Evolutionary conservation across 2,797 vertebrate species (phyloP), one percentile per base, ranked within the genome.

Genomic region (Okamejei kenojei): DNA sequence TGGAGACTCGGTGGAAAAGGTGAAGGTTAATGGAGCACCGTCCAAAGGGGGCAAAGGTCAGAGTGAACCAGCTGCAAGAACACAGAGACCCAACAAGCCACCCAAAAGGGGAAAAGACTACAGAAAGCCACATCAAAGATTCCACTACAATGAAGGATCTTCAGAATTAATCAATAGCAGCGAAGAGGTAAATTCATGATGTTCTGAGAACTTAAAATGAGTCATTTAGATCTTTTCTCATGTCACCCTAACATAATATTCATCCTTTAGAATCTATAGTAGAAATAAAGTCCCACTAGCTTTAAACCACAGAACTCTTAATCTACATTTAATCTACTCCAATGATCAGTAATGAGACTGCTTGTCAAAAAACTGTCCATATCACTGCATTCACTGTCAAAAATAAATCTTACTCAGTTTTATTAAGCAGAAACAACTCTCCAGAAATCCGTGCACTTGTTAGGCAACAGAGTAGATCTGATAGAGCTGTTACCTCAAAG

Each of bases 171-270:
- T 45, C 13, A 45, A 92, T 23, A 92, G 90, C 90, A 45, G 90
- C 45, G 71, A 73, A 92, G 71, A 92, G 90, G 90, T 92, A 54
- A 92, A 23, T 26, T 92, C 68, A 17, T 71, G 45, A 58, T 58
- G 26, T 88, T 35, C 4, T 65, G 82, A 32, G 32, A n/a, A 19
- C 15, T 19, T 65, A 32, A 7, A 32, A 63, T n/a, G 17, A 1
- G 82, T 32, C 29, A 8, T 65, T 61, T 1, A 19, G 82, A 15
- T 45, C 61, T n/a, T 35, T n/a, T 88, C n/a, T 13, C 7, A 15
- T 7, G 7, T 35, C 61, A 68, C 13, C 15, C 7, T 68, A 9
- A 35, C n/a, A 32, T 32, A 35, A 78, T 32, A 15, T 15, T 78
- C 77, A 78, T 32, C n/a, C 6, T 78, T 78, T 78, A 35, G 77